phyloP scores from a whole-genome alignment of 2,113 vertebrate genomes.

The Oceanodroma tethys region DNA sequence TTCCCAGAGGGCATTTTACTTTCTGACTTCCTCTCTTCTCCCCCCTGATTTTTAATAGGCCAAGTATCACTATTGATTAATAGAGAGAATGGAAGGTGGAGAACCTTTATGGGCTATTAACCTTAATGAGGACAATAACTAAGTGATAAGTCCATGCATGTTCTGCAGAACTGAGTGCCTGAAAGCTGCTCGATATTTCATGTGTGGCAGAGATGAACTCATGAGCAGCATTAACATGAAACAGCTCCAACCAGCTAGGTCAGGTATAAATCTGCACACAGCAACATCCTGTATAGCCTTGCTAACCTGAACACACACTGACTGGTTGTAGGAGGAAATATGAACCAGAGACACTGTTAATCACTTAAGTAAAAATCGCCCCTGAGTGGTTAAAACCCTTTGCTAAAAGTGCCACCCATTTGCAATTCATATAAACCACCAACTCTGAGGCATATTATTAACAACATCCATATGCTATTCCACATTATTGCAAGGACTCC shows the following conservation, averaged over 20 bases:
- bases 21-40: background rate
- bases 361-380: background rate
- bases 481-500: background rate
- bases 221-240: background rate
- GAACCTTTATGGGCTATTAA: background rate
- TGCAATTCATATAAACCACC: background rate
- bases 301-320: background rate
- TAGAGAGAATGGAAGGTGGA: background rate
- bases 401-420: background rate
- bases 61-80: background rate
- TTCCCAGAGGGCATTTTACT: background rate
- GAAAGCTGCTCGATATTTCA: background rate
- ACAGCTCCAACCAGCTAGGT: background rate
- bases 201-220: background rate
- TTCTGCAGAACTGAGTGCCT: background rate
- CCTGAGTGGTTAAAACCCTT: background rate
- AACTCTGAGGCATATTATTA: background rate
- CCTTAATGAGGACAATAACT: background rate
- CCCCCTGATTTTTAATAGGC: background rate
- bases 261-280: background rate
- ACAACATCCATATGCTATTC: background rate
- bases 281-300: background rate
- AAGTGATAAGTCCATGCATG: background rate
- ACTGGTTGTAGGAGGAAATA: background rate
- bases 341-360: background rate